Evolutionary conservation across 2,797 vertebrate genomes (phyloP).

Genomic region (Danionella dracula): DNA sequence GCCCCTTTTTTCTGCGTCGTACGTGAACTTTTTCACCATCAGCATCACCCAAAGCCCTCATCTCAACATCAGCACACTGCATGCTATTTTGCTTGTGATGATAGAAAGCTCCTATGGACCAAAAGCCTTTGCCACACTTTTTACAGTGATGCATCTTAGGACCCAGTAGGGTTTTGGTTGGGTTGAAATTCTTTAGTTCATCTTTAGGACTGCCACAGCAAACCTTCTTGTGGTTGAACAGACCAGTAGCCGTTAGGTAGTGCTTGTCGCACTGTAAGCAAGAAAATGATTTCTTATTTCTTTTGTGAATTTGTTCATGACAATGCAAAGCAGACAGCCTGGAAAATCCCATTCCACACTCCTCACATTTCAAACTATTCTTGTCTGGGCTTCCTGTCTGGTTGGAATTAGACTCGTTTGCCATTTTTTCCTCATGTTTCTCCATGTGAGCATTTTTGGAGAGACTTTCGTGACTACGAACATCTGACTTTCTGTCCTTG

Average conservation of each 20-base stretch:
- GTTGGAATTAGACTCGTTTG: slow-evolving; percentile 40
- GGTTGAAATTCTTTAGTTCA: slow-evolving; percentile 63
- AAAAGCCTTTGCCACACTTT: slow-evolving; percentile 74
- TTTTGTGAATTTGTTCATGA: slow-evolving; percentile 64
- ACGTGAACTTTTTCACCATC: slow-evolving; percentile 47
- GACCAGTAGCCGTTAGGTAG: slow-evolving; percentile 55
- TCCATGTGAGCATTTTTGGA: slow-evolving; percentile 51
- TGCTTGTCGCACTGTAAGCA: slow-evolving; percentile 63
- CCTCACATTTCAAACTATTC: slow-evolving; percentile 55
- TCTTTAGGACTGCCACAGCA: slow-evolving; percentile 46
- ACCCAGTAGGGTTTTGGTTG: slow-evolving; percentile 74
- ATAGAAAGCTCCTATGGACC: slow-evolving; percentile 73
- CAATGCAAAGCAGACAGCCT: slow-evolving; percentile 64
- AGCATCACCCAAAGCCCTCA: slow-evolving; percentile 12
- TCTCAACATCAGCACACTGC: slow-evolving; percentile 59
- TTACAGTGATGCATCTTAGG: slow-evolving; percentile 75
- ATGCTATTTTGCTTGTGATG: slow-evolving; percentile 70
- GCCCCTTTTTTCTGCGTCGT: slow-evolving; percentile 64
- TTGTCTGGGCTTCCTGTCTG: slow-evolving; percentile 53
- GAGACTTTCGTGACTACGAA: slow-evolving; percentile 55
- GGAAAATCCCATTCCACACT: slow-evolving; percentile 65
- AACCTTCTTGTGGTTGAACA: slow-evolving; percentile 63
- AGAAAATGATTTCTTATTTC: slow-evolving; percentile 56
- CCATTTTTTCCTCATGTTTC: slow-evolving; percentile 49
- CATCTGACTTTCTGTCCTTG: slow-evolving; percentile 54